phyloP scores from a whole-genome alignment of 2,113 vertebrate genomes.

The Erythrolamprus reginae region DNA sequence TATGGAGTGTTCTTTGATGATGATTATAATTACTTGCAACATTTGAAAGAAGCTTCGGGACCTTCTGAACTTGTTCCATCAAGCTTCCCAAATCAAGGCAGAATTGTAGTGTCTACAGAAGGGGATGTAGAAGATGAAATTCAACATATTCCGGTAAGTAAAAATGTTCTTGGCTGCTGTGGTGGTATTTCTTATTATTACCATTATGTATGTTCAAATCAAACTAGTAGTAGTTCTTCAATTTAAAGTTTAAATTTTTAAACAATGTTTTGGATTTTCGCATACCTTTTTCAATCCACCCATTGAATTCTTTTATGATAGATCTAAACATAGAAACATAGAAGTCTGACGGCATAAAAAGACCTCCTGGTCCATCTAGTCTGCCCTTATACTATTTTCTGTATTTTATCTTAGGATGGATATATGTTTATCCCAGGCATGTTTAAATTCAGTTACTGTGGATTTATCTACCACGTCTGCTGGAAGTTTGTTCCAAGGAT shows the following conservation, averaged over 20 bases:
- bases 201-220: slow-evolving; percentile 31
- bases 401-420: too few relatives aligned
- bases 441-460: too few relatives aligned
- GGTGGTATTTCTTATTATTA: background rate
- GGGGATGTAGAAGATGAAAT: slow-evolving; percentile 58
- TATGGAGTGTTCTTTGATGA: slow-evolving; percentile 96
- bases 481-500: too few relatives aligned
- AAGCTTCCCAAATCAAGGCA: background rate
- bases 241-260: accelerated
- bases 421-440: too few relatives aligned
- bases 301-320: background rate
- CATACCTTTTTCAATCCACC: background rate
- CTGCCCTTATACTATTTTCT: too few relatives aligned
- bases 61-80: slow-evolving; percentile 77
- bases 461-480: too few relatives aligned
- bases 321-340: too few relatives aligned
- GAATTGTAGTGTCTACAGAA: slow-evolving; percentile 42
- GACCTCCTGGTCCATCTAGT: too few relatives aligned
- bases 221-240: background rate
- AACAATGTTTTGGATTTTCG: background rate
- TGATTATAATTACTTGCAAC: slow-evolving; percentile 94
- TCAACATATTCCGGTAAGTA: slow-evolving; percentile 65
- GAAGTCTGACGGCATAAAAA: too few relatives aligned
- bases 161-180: slow-evolving; percentile 1
- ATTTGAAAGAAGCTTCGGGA: slow-evolving; percentile 80